Evolutionary conservation across 30 jellyfish, hydroid and myxozoan species (phyloP).

Genomic region (Aurelia aurita complex sp. Pacific): DNA sequence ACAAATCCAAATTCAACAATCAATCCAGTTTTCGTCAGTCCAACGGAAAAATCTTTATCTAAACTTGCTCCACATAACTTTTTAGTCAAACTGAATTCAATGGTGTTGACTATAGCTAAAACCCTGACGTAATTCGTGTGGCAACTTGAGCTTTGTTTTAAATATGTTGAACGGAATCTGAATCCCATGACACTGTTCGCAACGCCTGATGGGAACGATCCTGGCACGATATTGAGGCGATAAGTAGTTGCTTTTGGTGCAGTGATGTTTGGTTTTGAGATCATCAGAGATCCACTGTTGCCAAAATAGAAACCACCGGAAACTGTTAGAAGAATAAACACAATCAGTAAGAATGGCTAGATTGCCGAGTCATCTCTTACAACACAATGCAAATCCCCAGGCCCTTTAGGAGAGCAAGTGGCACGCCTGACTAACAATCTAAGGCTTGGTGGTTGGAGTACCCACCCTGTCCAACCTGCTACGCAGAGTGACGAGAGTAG

Average conservation of each 20-base stretch:
- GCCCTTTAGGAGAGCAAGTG: too few species aligned
- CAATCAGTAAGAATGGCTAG: too few species aligned
- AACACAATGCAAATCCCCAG: too few species aligned
- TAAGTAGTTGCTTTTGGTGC: conserved; percentile 6
- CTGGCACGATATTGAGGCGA: conserved; percentile 5
- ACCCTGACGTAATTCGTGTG: conserved; percentile 15
- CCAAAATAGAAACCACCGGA: background rate
- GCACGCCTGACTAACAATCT: too few species aligned
- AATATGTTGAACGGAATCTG: conserved; percentile 11
- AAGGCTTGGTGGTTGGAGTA: too few species aligned
- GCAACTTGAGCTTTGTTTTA: conserved; percentile 21
- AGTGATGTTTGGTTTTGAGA: background rate
- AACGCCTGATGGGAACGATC: background rate
- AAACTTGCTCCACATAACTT: conserved; percentile 24
- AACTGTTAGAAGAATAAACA: background rate
- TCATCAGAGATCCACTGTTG: background rate
- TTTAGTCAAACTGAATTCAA: conserved; percentile 12
- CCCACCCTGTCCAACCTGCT: too few species aligned
- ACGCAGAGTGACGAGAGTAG: too few species aligned
- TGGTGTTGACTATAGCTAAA: background rate
- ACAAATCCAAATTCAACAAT: background rate
- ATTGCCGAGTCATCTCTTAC: too few species aligned
- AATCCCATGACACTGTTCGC: conserved; percentile 13
- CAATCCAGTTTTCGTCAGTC: background rate
- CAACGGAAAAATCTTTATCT: background rate